Evolutionary conservation across 2,888 invertebrate genomes (phyloP), one percentile per base, ranked within the genome.

Genomic region (Perizoma flavofasciatum): DNA sequence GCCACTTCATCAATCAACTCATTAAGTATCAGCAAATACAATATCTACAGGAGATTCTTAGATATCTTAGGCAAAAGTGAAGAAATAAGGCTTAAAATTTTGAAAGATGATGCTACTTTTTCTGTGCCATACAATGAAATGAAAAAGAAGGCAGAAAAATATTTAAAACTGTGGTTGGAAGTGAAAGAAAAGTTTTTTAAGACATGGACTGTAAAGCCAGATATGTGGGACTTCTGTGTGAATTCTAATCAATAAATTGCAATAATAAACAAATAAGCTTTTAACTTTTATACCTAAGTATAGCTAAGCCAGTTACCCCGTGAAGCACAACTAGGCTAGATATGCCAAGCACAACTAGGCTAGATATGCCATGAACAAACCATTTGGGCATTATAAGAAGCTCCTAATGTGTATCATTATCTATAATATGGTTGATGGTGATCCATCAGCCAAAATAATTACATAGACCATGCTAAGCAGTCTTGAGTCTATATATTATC

Each of bases 151-250:
- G 81, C 88, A 6, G 55, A 54, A 45, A 70, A 66, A 33, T 89
- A 75, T 67, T 54, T 65, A 55, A 65, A 78, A 5, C 75, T 69
- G 40, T 94, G 94, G 94, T 60, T 60, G 22, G 62, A 72, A 59
- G 69, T 93, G 6, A 94, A 92, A 73, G 70, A 79, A 9, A 72
- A 73, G 0, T 90, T 93, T 72, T 94, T 94, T 70, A 85, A 86
- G 73, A 78, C 82, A 50, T 95, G 94, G 94, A 93, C 94, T 6
- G 67, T 70, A 0, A 94, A 94, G 75, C 92, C 94, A n/a, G 88
- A 89, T 59, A 84, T 91, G 63, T 92, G 87, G 86, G 69, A 81
- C 59, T 92, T 92, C 72, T 80, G 78, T 77, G 59, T 83, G 48
- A 70, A 76, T 59, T 53, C 69, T 43, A 63, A n/a, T 45, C 3